Base-by-base conservation (phyloP, 2,113 vertebrate genomes). In the Tringa solitaria region DNA sequence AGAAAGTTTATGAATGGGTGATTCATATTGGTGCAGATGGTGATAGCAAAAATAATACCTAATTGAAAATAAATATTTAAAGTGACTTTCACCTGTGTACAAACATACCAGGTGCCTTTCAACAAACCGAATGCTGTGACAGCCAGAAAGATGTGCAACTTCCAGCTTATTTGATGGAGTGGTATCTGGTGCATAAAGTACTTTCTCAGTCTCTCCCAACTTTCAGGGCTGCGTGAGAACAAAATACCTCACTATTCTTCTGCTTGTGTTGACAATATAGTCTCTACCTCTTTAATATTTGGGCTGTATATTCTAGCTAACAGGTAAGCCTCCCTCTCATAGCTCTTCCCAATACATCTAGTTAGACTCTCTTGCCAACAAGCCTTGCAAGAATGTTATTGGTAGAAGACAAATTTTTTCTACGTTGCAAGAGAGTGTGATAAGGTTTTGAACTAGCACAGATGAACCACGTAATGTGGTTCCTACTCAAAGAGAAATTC, bases 1-100 rank as follows among this genome's bases (percentile, higher is more conserved):
- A 74, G 53, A 27, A 77, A 84, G 32, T 70, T 92, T 94, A 60
- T 91, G 93, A 97, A 93, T 92, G 86, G 45, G 30, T 93, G 95
- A 94, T 78, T 95, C 59, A 84, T 33, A 4, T 4, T 46, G 51
- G 37, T 70, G 60, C 83, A 96, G 92, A 75, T 90, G 85, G 91
- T 21, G 69, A 88, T 65, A 95, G 14, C 1, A 13, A 89, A 95
- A 95, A 77, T 60, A 91, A 96, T 68, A 41, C 48, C 32, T 87
- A 60, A 85, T 70, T 1, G 1, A 87, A 80, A 67, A 32, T 84
- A 97, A 94, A 95, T 96, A 96, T 70, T 95, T 53, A 24, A 87
- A 80, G 69, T 88, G 39, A 91, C 46, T 96, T 95, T 57, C 68
- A 86, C n/a, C 39, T 81, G 39, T 28, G 43, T 78, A 84, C 60